phyloP scores from a whole-genome alignment of 1,140 invertebrate species.

The Anadara kagoshimensis region DNA sequence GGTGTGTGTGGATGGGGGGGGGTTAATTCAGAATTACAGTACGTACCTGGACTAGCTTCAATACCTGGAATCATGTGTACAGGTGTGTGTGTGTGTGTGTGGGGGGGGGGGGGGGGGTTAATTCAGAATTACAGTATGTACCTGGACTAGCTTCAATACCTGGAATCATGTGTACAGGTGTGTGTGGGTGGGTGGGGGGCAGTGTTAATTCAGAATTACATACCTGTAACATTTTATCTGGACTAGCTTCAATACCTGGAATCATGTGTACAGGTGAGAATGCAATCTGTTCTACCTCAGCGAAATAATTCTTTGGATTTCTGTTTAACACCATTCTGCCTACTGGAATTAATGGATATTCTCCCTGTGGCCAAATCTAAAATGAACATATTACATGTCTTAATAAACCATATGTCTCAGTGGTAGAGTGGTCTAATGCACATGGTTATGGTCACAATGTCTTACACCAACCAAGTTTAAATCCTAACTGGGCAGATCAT shows the following conservation, averaged over 20 bases:
- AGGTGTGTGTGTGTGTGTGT: slow-evolving; percentile 94
- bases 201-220: not conserved
- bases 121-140: too few species aligned
- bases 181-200: too few species aligned
- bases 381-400: slow-evolving; percentile 1
- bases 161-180: slow-evolving; percentile 92
- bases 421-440: too few species aligned
- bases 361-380: slow-evolving; percentile 89
- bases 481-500: too few species aligned
- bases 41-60: slow-evolving; percentile 85
- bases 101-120: too few species aligned
- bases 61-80: slow-evolving; percentile 94
- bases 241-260: slow-evolving; percentile 86
- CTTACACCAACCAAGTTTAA: too few species aligned
- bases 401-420: too few species aligned
- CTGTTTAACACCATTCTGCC: slow-evolving; percentile 87
- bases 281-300: slow-evolving; percentile 95
- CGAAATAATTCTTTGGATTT: slow-evolving; percentile 90
- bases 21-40: not conserved
- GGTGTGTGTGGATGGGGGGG: too few species aligned
- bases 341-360: slow-evolving; percentile 93
- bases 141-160: slow-evolving; percentile 89
- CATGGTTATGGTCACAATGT: too few species aligned
- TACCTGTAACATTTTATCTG: slow-evolving; percentile 91
- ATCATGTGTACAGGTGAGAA: slow-evolving; percentile 94